A percentile compares a stretch with the other conserved stretches of the same genome.
Conservation (phyloP, 2,888 invertebrate genomes). For the Nemapogon koenigi region DNA sequence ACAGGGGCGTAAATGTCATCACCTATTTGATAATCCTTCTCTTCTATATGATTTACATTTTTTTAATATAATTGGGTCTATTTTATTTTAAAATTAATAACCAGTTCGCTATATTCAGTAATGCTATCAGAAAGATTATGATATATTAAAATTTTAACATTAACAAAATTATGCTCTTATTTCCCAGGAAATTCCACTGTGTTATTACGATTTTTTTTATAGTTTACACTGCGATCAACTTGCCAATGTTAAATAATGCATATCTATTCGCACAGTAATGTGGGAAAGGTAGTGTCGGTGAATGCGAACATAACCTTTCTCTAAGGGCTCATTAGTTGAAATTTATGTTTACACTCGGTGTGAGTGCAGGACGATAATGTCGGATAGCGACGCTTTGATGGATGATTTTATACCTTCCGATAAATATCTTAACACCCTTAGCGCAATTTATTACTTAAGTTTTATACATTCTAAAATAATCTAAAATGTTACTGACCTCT, state of each 20-base stretch:
- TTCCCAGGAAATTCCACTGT: too few relatives aligned
- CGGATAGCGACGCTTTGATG: too few relatives aligned
- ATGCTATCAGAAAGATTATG: too few relatives aligned
- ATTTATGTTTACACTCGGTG: constrained; percentile 30
- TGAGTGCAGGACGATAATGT: constrained; percentile 9
- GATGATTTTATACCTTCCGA: too few relatives aligned
- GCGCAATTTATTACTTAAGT: not conserved
- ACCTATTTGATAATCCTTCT: too few relatives aligned
- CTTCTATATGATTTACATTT: too few relatives aligned
- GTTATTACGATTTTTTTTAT: not conserved
- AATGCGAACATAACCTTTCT: constrained; percentile 37
- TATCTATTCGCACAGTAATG: constrained; percentile 44
- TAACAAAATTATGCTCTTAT: too few relatives aligned
- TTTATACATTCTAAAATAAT: not conserved
- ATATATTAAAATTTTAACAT: too few relatives aligned
- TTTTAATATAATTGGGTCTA: too few relatives aligned
- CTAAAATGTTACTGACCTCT: constrained; percentile 53
- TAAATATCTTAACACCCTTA: not conserved
- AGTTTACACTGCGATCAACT: constrained; percentile 1
- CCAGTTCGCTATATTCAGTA: too few relatives aligned
- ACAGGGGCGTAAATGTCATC: too few relatives aligned
- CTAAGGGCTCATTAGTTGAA: constrained; percentile 36
- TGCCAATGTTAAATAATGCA: constrained; percentile 32
- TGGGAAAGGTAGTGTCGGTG: constrained; percentile 35
- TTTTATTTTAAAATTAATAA: too few relatives aligned